phyloP scores from a whole-genome alignment of 2,888 invertebrate genomes.

The Zaprionus bogoriensis region DNA sequence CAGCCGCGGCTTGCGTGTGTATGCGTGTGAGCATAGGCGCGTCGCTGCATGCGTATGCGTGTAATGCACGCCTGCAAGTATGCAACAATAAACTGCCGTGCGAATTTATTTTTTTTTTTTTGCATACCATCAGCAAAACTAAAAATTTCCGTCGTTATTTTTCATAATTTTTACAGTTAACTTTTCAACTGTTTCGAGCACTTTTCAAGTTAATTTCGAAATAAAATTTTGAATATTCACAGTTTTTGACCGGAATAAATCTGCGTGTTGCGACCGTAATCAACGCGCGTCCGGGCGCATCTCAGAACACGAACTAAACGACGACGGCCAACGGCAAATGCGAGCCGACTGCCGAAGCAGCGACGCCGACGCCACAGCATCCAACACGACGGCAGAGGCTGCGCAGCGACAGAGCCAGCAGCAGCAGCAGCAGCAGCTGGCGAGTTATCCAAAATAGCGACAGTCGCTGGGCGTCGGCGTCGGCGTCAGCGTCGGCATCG shows the following conservation, averaged over 20 bases:
- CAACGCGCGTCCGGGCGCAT: constrained; percentile 78
- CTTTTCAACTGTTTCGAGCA: neutral
- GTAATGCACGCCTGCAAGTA: constrained; percentile 46
- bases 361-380: constrained; percentile 52
- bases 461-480: constrained; percentile 29
- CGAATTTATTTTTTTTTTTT: neutral
- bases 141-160: constrained; percentile 8
- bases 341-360: constrained; percentile 39
- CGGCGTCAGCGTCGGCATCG: constrained; percentile 23
- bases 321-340: constrained; percentile 37
- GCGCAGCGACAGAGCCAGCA: constrained; percentile 30
- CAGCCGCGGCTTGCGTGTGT: constrained; percentile 9
- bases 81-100: constrained; percentile 26
- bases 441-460: constrained; percentile 57
- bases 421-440: constrained; percentile 47
- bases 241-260: constrained; percentile 42
- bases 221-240: constrained; percentile 26
- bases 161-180: constrained; percentile 2
- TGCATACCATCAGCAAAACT: constrained; percentile 10
- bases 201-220: neutral
- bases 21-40: constrained; percentile 9
- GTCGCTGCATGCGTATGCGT: constrained; percentile 2
- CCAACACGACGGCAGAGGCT: constrained; percentile 31
- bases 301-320: constrained; percentile 81
- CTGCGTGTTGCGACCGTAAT: constrained; percentile 49